Base-by-base conservation (phyloP, 2,797 vertebrate species). In the Propithecus deckenii region DNA sequence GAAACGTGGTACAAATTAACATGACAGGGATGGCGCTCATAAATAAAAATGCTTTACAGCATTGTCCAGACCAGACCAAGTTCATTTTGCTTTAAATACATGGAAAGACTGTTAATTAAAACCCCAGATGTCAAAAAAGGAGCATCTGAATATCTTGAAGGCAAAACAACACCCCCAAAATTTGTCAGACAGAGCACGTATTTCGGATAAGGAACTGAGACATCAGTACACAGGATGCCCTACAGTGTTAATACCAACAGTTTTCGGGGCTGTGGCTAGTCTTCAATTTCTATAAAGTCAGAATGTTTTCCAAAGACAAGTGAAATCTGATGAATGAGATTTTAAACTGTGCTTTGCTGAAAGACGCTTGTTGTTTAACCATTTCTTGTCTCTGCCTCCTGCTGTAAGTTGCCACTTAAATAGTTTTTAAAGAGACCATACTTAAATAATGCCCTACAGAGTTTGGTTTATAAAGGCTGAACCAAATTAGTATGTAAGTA, bases 151-250 rank as follows among this genome's bases (percentile, higher is more conserved):
- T 98, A 98, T 95, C 97, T 98, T 86, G 91, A 97, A 98, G 97
- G 94, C 96, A 98, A 98, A 98, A 96, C 86, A 97, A 97, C 97
- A 97, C 96, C 97, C 98, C 84, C 94, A 46, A 98, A 98, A 97
- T 97, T 98, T 98, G 96, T 97, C 97, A 99, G 96, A 97, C 97
- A 97, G 98, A 98, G 95, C 98, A 98, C 86, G 32, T 98, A 98
- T 95, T 93, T 94, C 25, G 86, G 98, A 94, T 98, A 96, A 98
- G 96, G 95, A 98, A 97, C 90, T n/a, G 80, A 98, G 96, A 96
- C 96, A 41, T 94, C 84, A 41, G 80, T 61, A 87, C 38, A 57
- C 63, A 91, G 95, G 97, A 97, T 98, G 97, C 97, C 97, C 97
- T 97, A 97, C 86, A 92, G 97, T 97, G 97, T 96, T 98, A 98